Evolutionary conservation across 2,113 vertebrate genomes (phyloP).

Genomic region (Scartelaos histophorus): DNA sequence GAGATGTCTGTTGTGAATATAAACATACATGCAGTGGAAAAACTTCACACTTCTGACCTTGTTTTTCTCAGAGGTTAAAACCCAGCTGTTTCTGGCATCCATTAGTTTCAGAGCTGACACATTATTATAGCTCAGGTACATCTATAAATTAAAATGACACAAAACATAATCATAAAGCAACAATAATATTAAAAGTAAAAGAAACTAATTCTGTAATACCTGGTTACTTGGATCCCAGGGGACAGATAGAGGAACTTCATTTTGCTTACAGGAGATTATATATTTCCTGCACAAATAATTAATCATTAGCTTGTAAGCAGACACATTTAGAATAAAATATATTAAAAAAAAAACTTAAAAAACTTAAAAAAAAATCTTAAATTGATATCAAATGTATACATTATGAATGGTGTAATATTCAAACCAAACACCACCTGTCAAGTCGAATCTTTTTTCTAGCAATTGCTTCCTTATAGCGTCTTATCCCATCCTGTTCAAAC

Average conservation of each 20-base stretch:
- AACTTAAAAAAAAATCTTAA: no score
- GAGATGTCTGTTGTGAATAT: not conserved
- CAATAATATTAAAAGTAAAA: slow-evolving; percentile 11
- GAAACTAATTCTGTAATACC: slow-evolving; percentile 70
- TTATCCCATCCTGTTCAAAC: slow-evolving; percentile 85
- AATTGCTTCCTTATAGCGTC: slow-evolving; percentile 89
- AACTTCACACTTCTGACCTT: slow-evolving; percentile 77
- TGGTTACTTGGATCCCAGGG: slow-evolving; percentile 97
- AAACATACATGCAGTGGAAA: not conserved
- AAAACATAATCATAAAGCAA: not conserved
- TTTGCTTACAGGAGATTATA: slow-evolving; percentile 88
- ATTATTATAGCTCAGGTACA: slow-evolving; percentile 97
- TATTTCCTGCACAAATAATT: slow-evolving; percentile 83
- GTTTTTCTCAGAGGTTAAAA: slow-evolving; percentile 83
- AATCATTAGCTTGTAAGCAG: slow-evolving; percentile 4
- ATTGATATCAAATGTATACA: no score
- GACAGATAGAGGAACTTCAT: slow-evolving; percentile 87
- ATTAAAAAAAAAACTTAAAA: no score
- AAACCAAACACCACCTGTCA: slow-evolving; percentile 78
- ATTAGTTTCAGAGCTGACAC: slow-evolving; percentile 92
- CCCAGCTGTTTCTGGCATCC: slow-evolving; percentile 87
- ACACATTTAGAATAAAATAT: not conserved
- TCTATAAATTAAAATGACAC: slow-evolving; percentile 70
- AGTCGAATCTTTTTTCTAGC: slow-evolving; percentile 92
- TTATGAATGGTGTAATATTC: not conserved